phyloP scores from a whole-genome alignment of 1,140 invertebrate genomes.

The Zaprionus lachaisei region DNA sequence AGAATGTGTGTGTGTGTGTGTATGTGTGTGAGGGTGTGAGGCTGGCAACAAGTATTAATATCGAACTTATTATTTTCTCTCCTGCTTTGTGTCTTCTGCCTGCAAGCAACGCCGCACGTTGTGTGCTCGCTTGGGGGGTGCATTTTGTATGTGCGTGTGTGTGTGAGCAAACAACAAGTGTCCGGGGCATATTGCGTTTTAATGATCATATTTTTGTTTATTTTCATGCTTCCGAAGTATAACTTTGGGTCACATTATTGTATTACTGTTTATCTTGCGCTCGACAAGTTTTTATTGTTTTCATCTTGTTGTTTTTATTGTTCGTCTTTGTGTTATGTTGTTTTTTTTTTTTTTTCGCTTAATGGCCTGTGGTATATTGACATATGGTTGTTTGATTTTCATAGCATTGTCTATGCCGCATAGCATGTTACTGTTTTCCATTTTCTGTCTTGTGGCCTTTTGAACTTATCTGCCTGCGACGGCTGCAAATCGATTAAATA shows the following conservation, averaged over 20 bases:
- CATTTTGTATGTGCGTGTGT: neutral
- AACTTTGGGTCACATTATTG: slow-evolving; percentile 70
- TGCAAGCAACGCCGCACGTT: slow-evolving; percentile 7
- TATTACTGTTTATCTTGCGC: slow-evolving; percentile 67
- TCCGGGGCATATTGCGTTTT: slow-evolving; percentile 49
- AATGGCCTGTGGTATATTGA: slow-evolving; percentile 61
- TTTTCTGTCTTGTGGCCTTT: neutral
- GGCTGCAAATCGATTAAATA: neutral
- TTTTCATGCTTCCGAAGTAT: slow-evolving; percentile 63
- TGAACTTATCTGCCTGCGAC: neutral
- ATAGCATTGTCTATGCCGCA: slow-evolving; percentile 53
- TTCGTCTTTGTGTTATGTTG: slow-evolving; percentile 37
- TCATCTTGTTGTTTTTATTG: slow-evolving; percentile 12
- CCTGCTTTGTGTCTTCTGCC: slow-evolving; percentile 4
- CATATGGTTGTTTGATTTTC: slow-evolving; percentile 71
- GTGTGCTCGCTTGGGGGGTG: neutral
- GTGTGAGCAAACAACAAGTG: slow-evolving; percentile 50
- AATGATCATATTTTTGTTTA: slow-evolving; percentile 60
- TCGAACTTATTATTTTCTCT: slow-evolving; percentile 71
- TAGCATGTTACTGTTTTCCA: slow-evolving; percentile 11
- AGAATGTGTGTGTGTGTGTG: slow-evolving; percentile 24
- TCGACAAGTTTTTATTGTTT: slow-evolving; percentile 30
- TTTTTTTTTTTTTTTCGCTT: slow-evolving; percentile 23
- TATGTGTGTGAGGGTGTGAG: slow-evolving; percentile 7
- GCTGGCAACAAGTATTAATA: slow-evolving; percentile 63